Conservation (phyloP, 2,888 invertebrate genomes). For the Metalampra italica region DNA sequence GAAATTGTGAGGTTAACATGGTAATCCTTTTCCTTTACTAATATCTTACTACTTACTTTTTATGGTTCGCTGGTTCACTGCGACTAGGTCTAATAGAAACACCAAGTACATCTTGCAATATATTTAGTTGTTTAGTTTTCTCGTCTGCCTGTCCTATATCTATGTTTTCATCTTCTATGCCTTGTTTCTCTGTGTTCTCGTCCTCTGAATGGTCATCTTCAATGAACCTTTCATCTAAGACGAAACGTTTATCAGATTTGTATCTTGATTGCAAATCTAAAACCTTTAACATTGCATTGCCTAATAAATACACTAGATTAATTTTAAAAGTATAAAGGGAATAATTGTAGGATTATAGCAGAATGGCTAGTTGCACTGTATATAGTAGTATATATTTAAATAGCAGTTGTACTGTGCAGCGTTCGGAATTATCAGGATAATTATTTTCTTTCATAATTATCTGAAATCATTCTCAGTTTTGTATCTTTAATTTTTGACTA, state of each 20-base stretch:
- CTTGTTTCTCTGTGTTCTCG: slow-evolving; percentile 26
- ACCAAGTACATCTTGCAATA: slow-evolving; percentile 77
- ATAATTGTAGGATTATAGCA: too few relatives aligned
- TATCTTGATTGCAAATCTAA: slow-evolving; percentile 84
- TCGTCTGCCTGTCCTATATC: slow-evolving; percentile 62
- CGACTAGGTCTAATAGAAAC: slow-evolving; percentile 49
- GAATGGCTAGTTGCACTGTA: too few relatives aligned
- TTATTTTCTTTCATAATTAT: too few relatives aligned
- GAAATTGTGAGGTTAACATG: background rate
- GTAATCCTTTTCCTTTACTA: background rate
- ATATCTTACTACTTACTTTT: slow-evolving; percentile 44
- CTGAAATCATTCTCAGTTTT: too few relatives aligned
- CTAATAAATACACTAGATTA: slow-evolving; percentile 5
- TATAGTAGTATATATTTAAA: too few relatives aligned
- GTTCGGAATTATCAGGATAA: too few relatives aligned
- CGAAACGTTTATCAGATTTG: slow-evolving; percentile 88
- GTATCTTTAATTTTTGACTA: too few relatives aligned
- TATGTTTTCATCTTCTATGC: slow-evolving; percentile 44
- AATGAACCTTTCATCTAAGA: slow-evolving; percentile 85
- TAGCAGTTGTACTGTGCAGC: too few relatives aligned
- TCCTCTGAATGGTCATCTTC: slow-evolving; percentile 59
- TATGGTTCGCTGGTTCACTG: slow-evolving; percentile 27
- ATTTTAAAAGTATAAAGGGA: background rate
- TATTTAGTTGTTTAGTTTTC: slow-evolving; percentile 73
- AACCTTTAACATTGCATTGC: slow-evolving; percentile 56